Conservation (phyloP, 1,140 invertebrate species). For the Tenebrio molitor region DNA sequence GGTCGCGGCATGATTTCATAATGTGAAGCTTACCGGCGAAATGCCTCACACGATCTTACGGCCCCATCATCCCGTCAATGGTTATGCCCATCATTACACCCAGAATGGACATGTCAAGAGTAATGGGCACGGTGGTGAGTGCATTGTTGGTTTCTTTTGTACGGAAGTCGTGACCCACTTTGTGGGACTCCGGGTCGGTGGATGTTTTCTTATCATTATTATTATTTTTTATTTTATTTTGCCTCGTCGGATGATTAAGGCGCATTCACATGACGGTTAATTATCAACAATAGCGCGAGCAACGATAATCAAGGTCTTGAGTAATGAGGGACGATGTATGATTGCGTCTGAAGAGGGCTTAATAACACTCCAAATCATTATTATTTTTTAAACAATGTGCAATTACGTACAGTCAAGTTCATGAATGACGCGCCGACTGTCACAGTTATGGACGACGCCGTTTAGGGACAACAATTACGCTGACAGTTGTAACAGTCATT, state of each 20-base stretch:
- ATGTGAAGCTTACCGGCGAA: slow-evolving; percentile 14
- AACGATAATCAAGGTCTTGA: slow-evolving; percentile 32
- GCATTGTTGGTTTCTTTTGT: slow-evolving; percentile 34
- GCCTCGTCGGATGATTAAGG: not conserved
- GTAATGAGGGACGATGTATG: slow-evolving; percentile 29
- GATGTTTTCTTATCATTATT: slow-evolving; percentile 10
- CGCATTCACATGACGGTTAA: slow-evolving; percentile 28
- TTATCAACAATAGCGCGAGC: slow-evolving; percentile 33
- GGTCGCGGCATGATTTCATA: slow-evolving; percentile 30
- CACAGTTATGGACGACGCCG: too few relatives aligned
- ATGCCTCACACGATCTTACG: slow-evolving; percentile 38
- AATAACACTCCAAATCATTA: slow-evolving; percentile 24
- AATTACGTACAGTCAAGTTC: slow-evolving; percentile 32
- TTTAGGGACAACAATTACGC: too few relatives aligned
- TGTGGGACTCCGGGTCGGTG: not conserved
- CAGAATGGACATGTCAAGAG: slow-evolving; percentile 41
- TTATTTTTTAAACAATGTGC: slow-evolving; percentile 23
- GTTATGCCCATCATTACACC: slow-evolving; percentile 40
- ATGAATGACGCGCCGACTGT: slow-evolving; percentile 20
- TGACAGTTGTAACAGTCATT: too few relatives aligned
- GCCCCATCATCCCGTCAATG: slow-evolving; percentile 39
- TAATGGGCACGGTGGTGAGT: slow-evolving; percentile 55
- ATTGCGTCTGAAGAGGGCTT: slow-evolving; percentile 29
- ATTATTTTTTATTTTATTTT: slow-evolving; percentile 5
- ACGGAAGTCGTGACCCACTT: slow-evolving; percentile 37